A percentile compares a stretch with the other conserved stretches of the same genome.
These are phyloP conservation scores for Aphelocoma coerulescens DNA, from an alignment of 2,113 vertebrate genomes.

Conservation along the genomic window DNA sequence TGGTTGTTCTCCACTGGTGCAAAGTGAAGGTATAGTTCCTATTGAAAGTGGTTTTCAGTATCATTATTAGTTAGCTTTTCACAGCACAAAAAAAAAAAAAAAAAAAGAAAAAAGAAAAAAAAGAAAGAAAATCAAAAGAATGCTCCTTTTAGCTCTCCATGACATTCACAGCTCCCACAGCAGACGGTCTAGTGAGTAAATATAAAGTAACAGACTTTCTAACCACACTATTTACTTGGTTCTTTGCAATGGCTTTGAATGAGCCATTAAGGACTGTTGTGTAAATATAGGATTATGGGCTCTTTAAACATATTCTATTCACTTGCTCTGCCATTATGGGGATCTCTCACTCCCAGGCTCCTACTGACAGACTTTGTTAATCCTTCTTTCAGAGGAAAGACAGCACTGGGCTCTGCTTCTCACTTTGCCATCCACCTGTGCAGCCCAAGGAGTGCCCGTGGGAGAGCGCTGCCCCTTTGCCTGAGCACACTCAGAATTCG, in stretches of 20 bases:
- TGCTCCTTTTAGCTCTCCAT: conserved; percentile 52
- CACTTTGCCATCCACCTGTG: neutral
- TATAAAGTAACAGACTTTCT: conserved; percentile 65
- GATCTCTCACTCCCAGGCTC: conserved; percentile 41
- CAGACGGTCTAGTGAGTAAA: conserved; percentile 66
- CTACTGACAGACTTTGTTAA: conserved; percentile 40
- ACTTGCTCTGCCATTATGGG: conserved; percentile 53
- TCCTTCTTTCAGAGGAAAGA: neutral
- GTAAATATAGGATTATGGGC: conserved; percentile 67
- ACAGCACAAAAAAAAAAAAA: neutral
- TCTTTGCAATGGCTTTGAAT: conserved; percentile 64
- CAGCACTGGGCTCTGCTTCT: neutral
- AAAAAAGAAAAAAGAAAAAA: neutral
- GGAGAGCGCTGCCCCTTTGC: neutral
- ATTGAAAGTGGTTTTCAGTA: conserved; percentile 39
- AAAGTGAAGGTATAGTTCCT: conserved; percentile 54
- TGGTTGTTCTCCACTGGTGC: conserved; percentile 42
- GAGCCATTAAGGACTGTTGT: conserved; percentile 69
- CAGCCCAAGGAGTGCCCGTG: neutral
- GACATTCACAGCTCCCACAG: conserved; percentile 59
- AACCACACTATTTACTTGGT: conserved; percentile 65
- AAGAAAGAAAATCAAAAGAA: neutral
- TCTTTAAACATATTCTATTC: conserved; percentile 63
- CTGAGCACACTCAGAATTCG: neutral
- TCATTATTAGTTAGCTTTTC: conserved; percentile 57